Percentiles rank a stretch among this genome's conserved stretches.
phyloP scores from a whole-genome alignment of 2,888 invertebrate genomes.

The Drosophila colorata region DNA sequence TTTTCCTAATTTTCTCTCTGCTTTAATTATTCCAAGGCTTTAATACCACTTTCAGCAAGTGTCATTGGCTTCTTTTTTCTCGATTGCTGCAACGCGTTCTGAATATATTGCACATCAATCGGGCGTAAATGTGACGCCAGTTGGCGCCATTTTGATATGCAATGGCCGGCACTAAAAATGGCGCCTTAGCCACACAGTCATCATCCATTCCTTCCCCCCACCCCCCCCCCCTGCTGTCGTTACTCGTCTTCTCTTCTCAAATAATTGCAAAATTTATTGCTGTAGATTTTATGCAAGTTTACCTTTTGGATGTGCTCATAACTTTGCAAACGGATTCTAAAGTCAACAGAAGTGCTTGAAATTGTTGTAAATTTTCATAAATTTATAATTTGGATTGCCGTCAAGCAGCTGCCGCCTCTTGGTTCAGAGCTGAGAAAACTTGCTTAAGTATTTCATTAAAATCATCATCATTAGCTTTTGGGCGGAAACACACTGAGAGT shows the following conservation, averaged over 20 bases:
- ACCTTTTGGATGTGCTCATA: slow-evolving; percentile 59
- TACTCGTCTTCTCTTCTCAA: slow-evolving; percentile 3
- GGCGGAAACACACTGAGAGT: slow-evolving; percentile 8
- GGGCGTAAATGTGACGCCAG: slow-evolving; percentile 59
- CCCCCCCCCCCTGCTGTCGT: not conserved
- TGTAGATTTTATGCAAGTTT: slow-evolving; percentile 62
- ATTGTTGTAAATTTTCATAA: slow-evolving; percentile 51
- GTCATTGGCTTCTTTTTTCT: slow-evolving; percentile 25
- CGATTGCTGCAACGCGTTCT: slow-evolving; percentile 30
- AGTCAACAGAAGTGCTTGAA: slow-evolving; percentile 47
- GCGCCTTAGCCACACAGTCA: slow-evolving; percentile 26
- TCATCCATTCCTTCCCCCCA: not conserved
- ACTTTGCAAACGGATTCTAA: slow-evolving; percentile 33
- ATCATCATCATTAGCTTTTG: slow-evolving; percentile 58
- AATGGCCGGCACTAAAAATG: slow-evolving; percentile 51
- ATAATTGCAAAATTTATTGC: slow-evolving; percentile 61
- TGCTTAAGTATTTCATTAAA: slow-evolving; percentile 68
- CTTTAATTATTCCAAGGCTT: not conserved
- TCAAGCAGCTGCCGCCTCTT: slow-evolving; percentile 15
- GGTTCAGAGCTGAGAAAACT: slow-evolving; percentile 29
- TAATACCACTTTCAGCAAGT: slow-evolving; percentile 1
- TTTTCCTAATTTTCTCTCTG: too few species aligned
- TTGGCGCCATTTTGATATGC: slow-evolving; percentile 60
- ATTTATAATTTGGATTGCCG: slow-evolving; percentile 72
- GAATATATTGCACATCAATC: slow-evolving; percentile 72